These are phyloP conservation scores for Microcebus ravelobensis DNA, from an alignment of 2,113 vertebrate genomes.

Conservation along the genomic window DNA sequence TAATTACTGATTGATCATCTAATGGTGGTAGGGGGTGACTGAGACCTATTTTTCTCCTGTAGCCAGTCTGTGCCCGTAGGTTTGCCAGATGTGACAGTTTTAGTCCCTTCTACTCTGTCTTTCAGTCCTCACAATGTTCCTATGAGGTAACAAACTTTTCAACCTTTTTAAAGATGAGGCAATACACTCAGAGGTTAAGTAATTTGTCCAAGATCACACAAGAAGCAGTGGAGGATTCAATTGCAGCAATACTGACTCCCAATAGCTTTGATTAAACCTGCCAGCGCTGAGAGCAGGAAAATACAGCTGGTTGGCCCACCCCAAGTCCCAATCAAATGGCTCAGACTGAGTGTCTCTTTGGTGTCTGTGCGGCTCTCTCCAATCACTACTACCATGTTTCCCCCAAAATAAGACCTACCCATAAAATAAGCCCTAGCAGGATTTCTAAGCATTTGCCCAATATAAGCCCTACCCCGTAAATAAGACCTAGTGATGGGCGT, in stretches of 20 bases:
- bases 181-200: not conserved
- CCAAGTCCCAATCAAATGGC: not conserved
- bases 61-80: too few species aligned
- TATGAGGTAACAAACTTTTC: not conserved
- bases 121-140: not conserved
- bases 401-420: too few species aligned
- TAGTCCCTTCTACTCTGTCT: not conserved
- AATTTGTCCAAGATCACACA: not conserved
- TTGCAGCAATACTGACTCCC: not conserved
- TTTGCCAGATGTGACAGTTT: not conserved
- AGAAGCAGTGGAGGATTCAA: not conserved
- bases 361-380: not conserved
- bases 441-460: too few species aligned
- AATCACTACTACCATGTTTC: not conserved
- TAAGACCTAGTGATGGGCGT: too few species aligned
- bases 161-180: not conserved
- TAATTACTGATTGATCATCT: not conserved
- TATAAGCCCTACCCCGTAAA: too few species aligned
- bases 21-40: not conserved
- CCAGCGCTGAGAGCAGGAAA: not conserved
- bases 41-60: not conserved
- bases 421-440: too few species aligned
- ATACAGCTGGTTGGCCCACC: not conserved
- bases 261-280: not conserved
- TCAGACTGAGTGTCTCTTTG: not conserved